Base-by-base conservation (phyloP, 2,888 invertebrate species). In the Diarsia brunnea region DNA sequence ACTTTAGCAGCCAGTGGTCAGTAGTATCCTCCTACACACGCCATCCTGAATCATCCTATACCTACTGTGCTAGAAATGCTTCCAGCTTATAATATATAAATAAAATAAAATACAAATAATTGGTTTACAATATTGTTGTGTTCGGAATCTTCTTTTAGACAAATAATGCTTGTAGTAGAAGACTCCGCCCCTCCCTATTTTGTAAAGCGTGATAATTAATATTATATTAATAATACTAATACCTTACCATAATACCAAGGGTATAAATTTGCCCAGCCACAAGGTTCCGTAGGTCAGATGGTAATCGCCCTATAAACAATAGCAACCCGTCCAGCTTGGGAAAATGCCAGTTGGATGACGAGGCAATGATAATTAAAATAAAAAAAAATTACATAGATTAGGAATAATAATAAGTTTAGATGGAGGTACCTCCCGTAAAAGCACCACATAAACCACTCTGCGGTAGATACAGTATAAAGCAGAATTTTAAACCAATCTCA, bases 401-500 rank as follows among this genome's bases (percentile, higher is more conserved):
- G 38, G 38, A 38, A 38, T 38, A 8, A 38, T 38, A 38, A 38
- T 38, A 38, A 38, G 38, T 38, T 38, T 8, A 38, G 38, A 38
- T 38, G 38, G 14, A 16, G 1, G 19, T 21, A 45, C 24, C 16
- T 64, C 24, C 31, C 0, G 19, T 1, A 27, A 19, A 4, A 60
- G 8, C 12, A 45, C 11, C 19, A 2, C 53, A 74, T 7, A 27
- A 21, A 53, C 19, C 27, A 38, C 1, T 21, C 12, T 43, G 14
- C 27, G 21, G 45, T 24, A 38, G 45, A 8, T 27, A 31, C 60
- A 38, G 12, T 45, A 27, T 5, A 8, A n/a, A 61, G 63, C 16
- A n/a, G 1, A 45, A 70, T 70, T 70, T 84, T 51, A 69, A 84
- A 84, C 63, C 27, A 80, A 67, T 72, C 49, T 45, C 27, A 49